phyloP scores from a whole-genome alignment of 2,888 invertebrate species.

The Altica lythri region DNA sequence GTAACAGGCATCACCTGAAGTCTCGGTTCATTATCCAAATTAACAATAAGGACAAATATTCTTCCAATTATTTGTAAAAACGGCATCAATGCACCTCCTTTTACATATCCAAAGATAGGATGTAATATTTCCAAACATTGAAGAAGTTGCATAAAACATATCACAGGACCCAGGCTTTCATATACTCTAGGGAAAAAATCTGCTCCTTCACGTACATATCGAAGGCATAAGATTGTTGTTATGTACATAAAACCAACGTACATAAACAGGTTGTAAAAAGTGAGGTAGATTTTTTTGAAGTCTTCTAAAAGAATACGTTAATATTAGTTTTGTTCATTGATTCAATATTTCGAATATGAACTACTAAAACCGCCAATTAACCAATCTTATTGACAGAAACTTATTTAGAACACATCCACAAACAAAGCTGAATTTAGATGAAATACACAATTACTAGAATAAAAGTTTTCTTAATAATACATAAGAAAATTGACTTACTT shows the following conservation, averaged over 20 bases:
- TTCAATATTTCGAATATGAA: no score
- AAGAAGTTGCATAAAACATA: conserved; percentile 81
- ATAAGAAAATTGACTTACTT: no score
- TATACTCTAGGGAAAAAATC: conserved; percentile 73
- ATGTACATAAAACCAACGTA: conserved; percentile 84
- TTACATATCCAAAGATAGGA: conserved; percentile 86
- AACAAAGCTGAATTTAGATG: no score
- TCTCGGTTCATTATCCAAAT: conserved; percentile 83
- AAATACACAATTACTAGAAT: no score
- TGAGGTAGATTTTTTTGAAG: conserved; percentile 80
- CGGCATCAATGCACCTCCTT: conserved; percentile 73
- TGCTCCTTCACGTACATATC: conserved; percentile 75
- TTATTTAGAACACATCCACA: no score
- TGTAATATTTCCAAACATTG: conserved; percentile 89
- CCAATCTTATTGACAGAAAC: no score
- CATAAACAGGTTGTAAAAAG: conserved; percentile 88
- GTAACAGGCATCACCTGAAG: conserved; percentile 88
- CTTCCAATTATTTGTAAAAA: conserved; percentile 81
- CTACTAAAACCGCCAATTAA: no score
- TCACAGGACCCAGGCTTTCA: conserved; percentile 72
- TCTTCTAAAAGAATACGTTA: conserved; percentile 63
- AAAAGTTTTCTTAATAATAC: no score
- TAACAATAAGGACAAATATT: conserved; percentile 69
- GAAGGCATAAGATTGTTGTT: conserved; percentile 71
- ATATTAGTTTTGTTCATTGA: neutral